These are phyloP conservation scores for Actinemys pallida DNA, from an alignment of 2,113 vertebrate genomes.

Conservation along the genomic window DNA sequence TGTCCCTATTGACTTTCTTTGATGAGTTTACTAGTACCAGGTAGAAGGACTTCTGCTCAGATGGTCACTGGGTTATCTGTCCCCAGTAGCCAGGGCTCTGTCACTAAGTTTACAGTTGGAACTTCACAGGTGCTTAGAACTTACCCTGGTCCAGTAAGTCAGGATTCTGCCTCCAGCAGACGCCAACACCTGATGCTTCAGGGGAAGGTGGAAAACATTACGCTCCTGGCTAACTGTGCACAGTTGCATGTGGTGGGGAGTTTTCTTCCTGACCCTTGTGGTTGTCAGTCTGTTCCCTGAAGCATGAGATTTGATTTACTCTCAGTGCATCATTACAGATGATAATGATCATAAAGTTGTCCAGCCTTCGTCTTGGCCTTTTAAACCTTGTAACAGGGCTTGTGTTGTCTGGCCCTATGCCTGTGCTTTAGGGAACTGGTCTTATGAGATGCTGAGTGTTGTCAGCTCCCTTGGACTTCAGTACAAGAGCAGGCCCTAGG, in stretches of 20 bases:
- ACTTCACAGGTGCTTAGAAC: background rate
- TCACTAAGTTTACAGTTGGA: background rate
- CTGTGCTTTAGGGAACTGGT: background rate
- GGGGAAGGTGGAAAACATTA: background rate
- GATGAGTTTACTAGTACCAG: background rate
- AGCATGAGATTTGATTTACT: background rate
- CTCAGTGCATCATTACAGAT: background rate
- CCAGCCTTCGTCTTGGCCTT: background rate
- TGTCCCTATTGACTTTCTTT: background rate
- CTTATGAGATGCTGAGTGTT: background rate
- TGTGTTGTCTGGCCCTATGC: background rate
- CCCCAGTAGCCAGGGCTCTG: background rate
- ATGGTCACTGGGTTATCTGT: background rate
- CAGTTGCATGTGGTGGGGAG: background rate
- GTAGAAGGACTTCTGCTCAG: too few relatives aligned
- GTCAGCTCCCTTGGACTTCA: background rate
- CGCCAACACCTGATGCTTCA: background rate
- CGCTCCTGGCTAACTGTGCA: background rate
- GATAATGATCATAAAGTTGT: background rate
- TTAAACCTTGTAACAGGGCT: background rate
- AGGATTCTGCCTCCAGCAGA: background rate
- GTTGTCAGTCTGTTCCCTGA: background rate
- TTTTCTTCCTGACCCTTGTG: background rate
- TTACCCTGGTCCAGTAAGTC: background rate
- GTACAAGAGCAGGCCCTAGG: background rate